Conservation (phyloP, 2,797 vertebrate genomes). For the Clarias fuscus region DNA sequence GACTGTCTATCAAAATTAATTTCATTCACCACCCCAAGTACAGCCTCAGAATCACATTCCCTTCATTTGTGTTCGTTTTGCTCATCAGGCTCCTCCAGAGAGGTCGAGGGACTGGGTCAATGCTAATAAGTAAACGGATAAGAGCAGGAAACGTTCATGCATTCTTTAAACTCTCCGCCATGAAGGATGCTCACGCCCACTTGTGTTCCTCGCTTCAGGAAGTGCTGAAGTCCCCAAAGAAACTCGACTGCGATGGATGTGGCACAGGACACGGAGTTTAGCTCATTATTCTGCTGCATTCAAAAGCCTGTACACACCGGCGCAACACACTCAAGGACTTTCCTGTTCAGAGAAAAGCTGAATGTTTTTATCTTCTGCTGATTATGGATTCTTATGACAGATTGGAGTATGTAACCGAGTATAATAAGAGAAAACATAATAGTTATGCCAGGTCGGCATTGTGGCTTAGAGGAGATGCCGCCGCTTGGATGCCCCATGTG, state of each 20-base stretch:
- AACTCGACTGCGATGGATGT: conserved; percentile 5
- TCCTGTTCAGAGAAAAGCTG: neutral
- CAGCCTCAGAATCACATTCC: neutral
- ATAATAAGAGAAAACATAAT: neutral
- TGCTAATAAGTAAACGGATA: conserved; percentile 19
- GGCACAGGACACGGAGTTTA: neutral
- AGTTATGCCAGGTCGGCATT: neutral
- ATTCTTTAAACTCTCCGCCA: conserved; percentile 28
- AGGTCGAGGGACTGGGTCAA: neutral
- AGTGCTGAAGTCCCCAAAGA: conserved; percentile 19
- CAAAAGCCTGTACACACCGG: neutral
- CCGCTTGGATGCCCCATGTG: no score
- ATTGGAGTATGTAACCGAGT: neutral
- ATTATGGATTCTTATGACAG: neutral
- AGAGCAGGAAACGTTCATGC: conserved; percentile 8
- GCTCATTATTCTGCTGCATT: conserved; percentile 8
- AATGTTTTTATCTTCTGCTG: neutral
- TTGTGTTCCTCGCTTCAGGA: conserved; percentile 26
- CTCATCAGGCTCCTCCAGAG: neutral
- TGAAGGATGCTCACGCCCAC: conserved; percentile 19
- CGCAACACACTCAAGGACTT: neutral
- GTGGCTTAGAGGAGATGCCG: no score
- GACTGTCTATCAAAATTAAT: neutral
- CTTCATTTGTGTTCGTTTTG: neutral
- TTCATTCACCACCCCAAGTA: neutral